Base-by-base conservation (phyloP, 2,888 invertebrate genomes). In the Hetaerina titia region DNA sequence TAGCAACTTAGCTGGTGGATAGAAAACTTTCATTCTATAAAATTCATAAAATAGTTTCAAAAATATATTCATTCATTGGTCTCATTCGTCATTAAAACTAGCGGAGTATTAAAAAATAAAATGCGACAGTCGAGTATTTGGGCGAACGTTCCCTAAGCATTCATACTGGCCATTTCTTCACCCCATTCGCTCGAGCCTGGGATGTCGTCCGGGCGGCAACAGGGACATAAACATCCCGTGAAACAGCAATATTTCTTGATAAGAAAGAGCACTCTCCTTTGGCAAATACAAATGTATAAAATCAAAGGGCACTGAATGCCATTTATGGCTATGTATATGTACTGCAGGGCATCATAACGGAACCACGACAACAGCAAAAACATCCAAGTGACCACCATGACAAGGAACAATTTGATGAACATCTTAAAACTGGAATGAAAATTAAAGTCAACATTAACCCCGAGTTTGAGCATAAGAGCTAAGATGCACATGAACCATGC, bases 151-250 rank as follows among this genome's bases (percentile, higher is more conserved):
- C n/a, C n/a, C 56, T 87, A 94, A 60, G 98, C 98, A 96, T 98
- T 98, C 98, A 98, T 98, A 95, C 98, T 98, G 95, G 98, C 98
- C 98, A 98, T 98, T 97, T 99, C 98, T 96, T 98, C 98, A 0
- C 98, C 98, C 98, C 98, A 98, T 96, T 98, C 98, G 1, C 95
- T 95, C 1, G 96, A 96, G 69, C 96, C 96, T 19, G 96, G 96
- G n/a, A 98, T 97, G 0, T 98, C 97, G 5, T 96, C 96, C 9
- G 97, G 97, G 95, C 96, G 96, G 96, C 97, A 97, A 95, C 97
- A 97, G 92, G 97, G 96, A 95, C 97, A 97, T 31, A 96, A 95
- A 95, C 97, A 97, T 95, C 96, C 96, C 64, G 98, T 98, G 96
- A 98, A 98, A 96, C 98, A 98, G 96, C 98, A 98, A 95, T 98